Evolutionary conservation across 2,113 vertebrate genomes (phyloP).

Genomic region (Chaetops frenatus): DNA sequence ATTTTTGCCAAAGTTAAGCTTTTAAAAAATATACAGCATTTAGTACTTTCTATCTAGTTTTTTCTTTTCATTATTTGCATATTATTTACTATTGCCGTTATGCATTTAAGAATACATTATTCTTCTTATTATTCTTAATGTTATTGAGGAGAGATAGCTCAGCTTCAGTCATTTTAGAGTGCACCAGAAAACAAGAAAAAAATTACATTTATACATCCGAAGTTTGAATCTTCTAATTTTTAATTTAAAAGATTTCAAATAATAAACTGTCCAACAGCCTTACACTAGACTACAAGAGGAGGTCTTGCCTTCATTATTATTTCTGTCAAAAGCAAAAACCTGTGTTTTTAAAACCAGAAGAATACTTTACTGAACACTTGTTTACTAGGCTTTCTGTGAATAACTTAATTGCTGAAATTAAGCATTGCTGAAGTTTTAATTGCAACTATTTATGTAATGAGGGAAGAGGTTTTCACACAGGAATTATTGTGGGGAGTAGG

Average conservation of each 20-base stretch:
- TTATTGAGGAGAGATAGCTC: neutral
- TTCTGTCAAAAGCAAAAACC: neutral
- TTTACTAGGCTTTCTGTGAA: neutral
- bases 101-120: neutral
- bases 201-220: neutral
- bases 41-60: neutral
- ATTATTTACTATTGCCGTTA: neutral
- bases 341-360: neutral
- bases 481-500: neutral
- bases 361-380: neutral
- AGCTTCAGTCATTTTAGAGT: neutral
- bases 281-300: neutral
- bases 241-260: neutral
- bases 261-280: neutral
- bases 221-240: neutral
- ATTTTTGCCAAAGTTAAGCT: neutral
- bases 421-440: neutral
- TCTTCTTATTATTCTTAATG: neutral
- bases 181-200: neutral
- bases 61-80: neutral
- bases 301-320: neutral
- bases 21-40: neutral
- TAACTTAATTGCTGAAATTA: neutral
- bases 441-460: neutral
- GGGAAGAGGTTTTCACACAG: neutral